phyloP scores from a whole-genome alignment of 2,113 vertebrate genomes.

The Nansenia antarctica region DNA sequence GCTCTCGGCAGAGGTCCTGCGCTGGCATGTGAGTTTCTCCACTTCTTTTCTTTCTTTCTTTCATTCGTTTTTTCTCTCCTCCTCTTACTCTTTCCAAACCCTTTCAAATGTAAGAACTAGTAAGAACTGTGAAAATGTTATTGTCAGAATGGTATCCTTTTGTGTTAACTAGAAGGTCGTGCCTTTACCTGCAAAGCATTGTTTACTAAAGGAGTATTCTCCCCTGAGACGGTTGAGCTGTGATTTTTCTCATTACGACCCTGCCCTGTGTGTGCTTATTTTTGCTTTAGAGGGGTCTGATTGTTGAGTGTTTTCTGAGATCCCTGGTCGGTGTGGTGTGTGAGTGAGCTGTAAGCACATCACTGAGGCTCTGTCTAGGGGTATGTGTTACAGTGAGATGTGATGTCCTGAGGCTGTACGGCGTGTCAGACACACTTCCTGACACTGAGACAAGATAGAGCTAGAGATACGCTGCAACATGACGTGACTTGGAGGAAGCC shows the following conservation, averaged over 20 bases:
- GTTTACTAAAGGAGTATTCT: neutral
- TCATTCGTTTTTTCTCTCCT: neutral
- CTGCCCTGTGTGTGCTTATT: neutral
- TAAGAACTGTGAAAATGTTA: neutral
- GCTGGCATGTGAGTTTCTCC: constrained; percentile 77
- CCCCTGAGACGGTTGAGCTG: neutral
- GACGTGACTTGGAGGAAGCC: constrained; percentile 48
- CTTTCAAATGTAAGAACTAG: neutral
- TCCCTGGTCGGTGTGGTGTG: neutral
- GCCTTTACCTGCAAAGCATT: neutral
- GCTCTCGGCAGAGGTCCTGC: constrained; percentile 76
- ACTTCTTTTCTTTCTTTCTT: neutral
- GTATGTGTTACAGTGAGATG: neutral
- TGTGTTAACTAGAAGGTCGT: no score
- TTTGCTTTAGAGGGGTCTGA: neutral
- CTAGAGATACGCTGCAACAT: constrained; percentile 45
- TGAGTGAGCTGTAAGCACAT: constrained; percentile 31
- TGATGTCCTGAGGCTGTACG: constrained; percentile 47
- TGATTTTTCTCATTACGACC: neutral
- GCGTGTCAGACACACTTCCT: constrained; percentile 64
- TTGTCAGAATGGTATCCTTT: neutral
- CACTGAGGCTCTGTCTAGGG: constrained; percentile 27
- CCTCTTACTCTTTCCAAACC: neutral
- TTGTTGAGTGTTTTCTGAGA: neutral
- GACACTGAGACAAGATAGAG: constrained; percentile 51